Percentiles rank a stretch among this genome's conserved stretches.
Conservation (phyloP, 2,888 invertebrate genomes). For the Pherbina coryleti region DNA sequence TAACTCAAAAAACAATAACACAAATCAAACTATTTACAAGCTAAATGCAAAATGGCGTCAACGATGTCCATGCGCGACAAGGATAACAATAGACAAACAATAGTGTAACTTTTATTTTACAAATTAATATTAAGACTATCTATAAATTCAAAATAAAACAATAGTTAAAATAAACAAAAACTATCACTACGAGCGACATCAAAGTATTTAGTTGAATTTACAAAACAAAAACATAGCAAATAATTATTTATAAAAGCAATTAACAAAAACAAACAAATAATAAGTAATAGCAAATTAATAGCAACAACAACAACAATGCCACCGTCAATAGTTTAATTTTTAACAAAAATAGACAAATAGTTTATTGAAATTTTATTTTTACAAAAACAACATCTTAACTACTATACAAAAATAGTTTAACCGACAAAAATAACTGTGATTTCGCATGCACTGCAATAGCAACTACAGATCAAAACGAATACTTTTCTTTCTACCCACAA, state of each 20-base stretch:
- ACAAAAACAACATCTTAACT: constrained; percentile 52
- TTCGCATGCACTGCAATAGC: constrained; percentile 40
- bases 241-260: constrained; percentile 43
- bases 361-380: constrained; percentile 35
- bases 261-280: constrained; percentile 28
- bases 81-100: neutral
- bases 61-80: neutral
- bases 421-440: constrained; percentile 49
- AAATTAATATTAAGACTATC: neutral
- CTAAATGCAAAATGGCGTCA: neutral
- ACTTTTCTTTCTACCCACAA: neutral
- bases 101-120: neutral
- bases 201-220: constrained; percentile 32
- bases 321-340: constrained; percentile 50
- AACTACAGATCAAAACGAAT: constrained; percentile 1
- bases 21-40: neutral
- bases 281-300: constrained; percentile 38
- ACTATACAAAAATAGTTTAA: constrained; percentile 39
- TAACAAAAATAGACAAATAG: constrained; percentile 28
- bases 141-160: neutral
- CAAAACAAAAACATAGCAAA: constrained; percentile 40
- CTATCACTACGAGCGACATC: constrained; percentile 37
- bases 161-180: constrained; percentile 23
- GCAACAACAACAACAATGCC: constrained; percentile 33
- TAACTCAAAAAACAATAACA: neutral